Evolutionary conservation across 1,140 invertebrate species (phyloP), one percentile per base, ranked within the genome.

Genomic region (Palaemon carinicauda): DNA sequence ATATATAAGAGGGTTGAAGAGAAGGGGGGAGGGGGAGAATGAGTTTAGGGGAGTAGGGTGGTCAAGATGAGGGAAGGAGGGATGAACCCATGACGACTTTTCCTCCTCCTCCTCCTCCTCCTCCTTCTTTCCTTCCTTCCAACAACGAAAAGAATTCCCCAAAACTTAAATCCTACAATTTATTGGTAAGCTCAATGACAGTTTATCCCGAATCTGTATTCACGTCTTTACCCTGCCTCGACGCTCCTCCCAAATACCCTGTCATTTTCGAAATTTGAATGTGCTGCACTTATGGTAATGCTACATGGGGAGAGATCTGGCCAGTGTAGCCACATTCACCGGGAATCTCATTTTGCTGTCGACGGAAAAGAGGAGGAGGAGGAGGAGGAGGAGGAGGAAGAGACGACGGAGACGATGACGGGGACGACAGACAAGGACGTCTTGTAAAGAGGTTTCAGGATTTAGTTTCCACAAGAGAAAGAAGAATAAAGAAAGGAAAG

Each of bases 111-210:
- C 7, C 10, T 24, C 2, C 65, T 1, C 41, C 41, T 4, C 41
- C 41, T 1, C 41, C 69, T 52, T 51, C 80, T 69, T 71, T 60
- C 50, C 56, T 56, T 33, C n/a, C n/a, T 33, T 81, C 33, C 52
- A 29, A 69, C 41, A 5, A 12, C 54, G 33, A 52, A 19, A 24
- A 51, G 24, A 74, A 74, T 69, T 74, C 33, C 54, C 81, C 69
- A 74, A 82, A 82, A 82, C 50, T 82, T 74, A 82, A 82, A 82
- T 82, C 81, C 81, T 52, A 82, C 81, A 82, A 82, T 82, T 82
- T 82, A 82, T 82, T 74, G 81, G 81, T 52, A 33, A 74, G 81
- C 81, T 82, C 81, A 82, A 82, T 82, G 81, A 82, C 81, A 54
- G 69, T 82, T 75, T 82, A 82, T 82, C 81, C 69, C 69, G 71